Evolutionary conservation across 2,888 invertebrate genomes (phyloP).

Genomic region (Meteorus cinctellus): DNA sequence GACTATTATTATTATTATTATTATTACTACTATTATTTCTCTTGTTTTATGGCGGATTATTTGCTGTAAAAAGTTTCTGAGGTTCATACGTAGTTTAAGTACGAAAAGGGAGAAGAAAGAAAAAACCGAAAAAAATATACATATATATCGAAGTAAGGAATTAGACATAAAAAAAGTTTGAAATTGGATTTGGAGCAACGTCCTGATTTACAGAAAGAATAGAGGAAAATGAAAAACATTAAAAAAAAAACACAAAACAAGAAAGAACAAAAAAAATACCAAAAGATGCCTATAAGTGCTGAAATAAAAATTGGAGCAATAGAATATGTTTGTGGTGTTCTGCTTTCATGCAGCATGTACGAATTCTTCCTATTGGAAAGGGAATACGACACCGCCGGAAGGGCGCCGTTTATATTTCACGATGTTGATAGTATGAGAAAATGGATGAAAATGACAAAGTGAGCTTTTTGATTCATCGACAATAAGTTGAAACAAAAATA

Average conservation of each 20-base stretch:
- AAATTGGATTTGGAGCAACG: background rate
- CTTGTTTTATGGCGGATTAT: constrained; percentile 39
- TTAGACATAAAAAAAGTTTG: background rate
- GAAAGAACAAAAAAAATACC: background rate
- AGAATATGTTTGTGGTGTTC: background rate
- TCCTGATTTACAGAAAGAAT: background rate
- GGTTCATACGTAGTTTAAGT: constrained; percentile 1
- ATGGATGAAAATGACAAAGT: background rate
- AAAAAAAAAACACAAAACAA: background rate
- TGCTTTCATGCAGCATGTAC: background rate
- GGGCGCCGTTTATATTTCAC: background rate
- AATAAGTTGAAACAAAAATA: background rate
- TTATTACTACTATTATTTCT: constrained; percentile 22
- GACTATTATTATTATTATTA: constrained; percentile 5
- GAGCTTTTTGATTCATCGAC: background rate
- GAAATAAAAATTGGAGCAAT: background rate
- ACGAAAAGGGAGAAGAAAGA: background rate
- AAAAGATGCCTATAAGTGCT: background rate
- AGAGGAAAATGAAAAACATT: background rate
- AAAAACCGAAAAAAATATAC: constrained; percentile 10
- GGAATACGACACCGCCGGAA: background rate
- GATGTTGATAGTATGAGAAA: background rate
- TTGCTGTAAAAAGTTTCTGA: constrained; percentile 33
- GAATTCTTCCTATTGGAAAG: background rate
- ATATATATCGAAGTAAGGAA: constrained; percentile 13